These are phyloP conservation scores for Chitala chitala DNA, from an alignment of 2,113 vertebrate genomes.

Conservation along the genomic window DNA sequence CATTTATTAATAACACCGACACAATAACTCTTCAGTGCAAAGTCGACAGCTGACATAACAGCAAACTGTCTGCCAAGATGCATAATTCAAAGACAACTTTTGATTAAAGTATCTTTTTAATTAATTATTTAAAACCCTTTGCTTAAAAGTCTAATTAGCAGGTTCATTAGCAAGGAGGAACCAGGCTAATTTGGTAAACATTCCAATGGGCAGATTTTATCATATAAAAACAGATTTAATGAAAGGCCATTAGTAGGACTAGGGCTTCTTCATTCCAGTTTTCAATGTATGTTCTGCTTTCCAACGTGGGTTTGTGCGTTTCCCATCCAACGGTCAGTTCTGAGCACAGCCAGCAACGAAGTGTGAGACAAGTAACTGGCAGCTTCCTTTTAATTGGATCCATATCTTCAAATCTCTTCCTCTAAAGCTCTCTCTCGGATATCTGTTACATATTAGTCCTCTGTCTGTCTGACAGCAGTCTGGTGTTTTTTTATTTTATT, in stretches of 20 bases:
- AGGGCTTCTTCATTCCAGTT: too few species aligned
- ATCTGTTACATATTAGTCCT: constrained; percentile 43
- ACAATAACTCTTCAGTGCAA: too few species aligned
- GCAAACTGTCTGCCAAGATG: background rate
- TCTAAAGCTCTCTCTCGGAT: constrained; percentile 20
- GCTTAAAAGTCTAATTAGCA: background rate
- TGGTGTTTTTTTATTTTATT: too few species aligned
- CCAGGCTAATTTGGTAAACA: background rate
- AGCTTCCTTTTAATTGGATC: background rate
- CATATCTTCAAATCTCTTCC: background rate
- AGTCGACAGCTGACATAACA: background rate
- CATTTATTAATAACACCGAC: too few species aligned
- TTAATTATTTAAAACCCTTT: background rate
- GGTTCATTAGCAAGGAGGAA: background rate
- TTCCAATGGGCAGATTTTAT: background rate
- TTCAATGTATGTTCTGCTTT: too few species aligned
- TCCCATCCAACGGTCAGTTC: too few species aligned
- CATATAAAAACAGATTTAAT: background rate
- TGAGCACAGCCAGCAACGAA: background rate
- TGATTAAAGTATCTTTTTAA: background rate
- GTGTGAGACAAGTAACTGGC: background rate
- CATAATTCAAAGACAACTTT: background rate
- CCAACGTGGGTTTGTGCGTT: too few species aligned
- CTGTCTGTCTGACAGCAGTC: background rate
- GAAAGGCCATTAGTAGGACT: background rate